A percentile compares a stretch with the other conserved stretches of the same genome.
Conservation (phyloP, 1,140 invertebrate genomes). For the Coboldia fuscipes region DNA sequence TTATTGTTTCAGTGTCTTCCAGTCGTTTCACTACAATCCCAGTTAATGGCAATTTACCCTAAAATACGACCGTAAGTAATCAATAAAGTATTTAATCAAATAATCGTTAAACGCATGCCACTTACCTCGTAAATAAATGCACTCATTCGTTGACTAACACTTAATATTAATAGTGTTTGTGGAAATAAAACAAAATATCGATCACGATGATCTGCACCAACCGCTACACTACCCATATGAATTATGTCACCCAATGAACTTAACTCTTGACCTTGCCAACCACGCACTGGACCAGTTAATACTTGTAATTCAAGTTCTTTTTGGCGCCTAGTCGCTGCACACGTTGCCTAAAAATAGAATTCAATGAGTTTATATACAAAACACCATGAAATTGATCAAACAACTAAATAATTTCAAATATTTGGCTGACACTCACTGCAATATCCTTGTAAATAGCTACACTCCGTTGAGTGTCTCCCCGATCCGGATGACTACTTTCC, state of each 20-base stretch:
- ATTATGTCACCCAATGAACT: slow-evolving; percentile 36
- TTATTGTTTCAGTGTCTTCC: slow-evolving; percentile 57
- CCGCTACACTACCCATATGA: slow-evolving; percentile 72
- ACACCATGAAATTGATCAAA: background rate
- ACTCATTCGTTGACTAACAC: slow-evolving; percentile 74
- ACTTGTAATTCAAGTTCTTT: slow-evolving; percentile 93
- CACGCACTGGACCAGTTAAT: slow-evolving; percentile 72
- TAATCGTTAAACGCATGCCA: too few relatives aligned
- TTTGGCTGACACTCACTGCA: slow-evolving; percentile 37
- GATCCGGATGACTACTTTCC: slow-evolving; percentile 83
- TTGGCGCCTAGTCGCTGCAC: slow-evolving; percentile 67
- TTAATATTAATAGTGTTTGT: slow-evolving; percentile 67
- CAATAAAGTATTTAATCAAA: too few relatives aligned
- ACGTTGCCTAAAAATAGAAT: slow-evolving; percentile 40
- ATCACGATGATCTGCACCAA: slow-evolving; percentile 61
- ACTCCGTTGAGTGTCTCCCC: slow-evolving; percentile 88
- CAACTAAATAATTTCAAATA: background rate
- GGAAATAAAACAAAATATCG: slow-evolving; percentile 85
- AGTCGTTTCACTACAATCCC: slow-evolving; percentile 56
- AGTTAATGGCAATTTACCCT: slow-evolving; percentile 78
- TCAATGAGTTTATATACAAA: background rate
- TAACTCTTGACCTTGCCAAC: slow-evolving; percentile 84
- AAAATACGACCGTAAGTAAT: slow-evolving; percentile 14
- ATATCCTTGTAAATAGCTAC: slow-evolving; percentile 88
- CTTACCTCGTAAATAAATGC: slow-evolving; percentile 89